Conservation (phyloP, 1,140 invertebrate species). For the Marisa cornuarietis region DNA sequence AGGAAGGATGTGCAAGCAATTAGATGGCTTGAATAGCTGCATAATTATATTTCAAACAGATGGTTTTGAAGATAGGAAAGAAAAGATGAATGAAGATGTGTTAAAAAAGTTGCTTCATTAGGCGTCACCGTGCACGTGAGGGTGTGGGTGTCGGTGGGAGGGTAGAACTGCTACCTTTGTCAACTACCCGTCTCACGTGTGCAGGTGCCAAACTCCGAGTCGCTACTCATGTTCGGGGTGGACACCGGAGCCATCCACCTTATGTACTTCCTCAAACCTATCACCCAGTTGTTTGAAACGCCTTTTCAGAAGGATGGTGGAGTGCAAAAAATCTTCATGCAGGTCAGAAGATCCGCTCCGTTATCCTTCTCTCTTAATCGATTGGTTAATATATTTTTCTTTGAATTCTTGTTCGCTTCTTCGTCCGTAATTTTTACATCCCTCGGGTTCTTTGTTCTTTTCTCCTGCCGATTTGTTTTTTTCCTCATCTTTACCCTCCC, state of each 20-base stretch:
- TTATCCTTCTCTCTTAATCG: background rate
- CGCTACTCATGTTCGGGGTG: slow-evolving; percentile 60
- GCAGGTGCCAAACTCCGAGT: slow-evolving; percentile 54
- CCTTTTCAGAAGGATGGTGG: slow-evolving; percentile 59
- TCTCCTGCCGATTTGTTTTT: background rate
- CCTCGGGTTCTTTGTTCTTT: no score
- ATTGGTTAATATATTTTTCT: no score
- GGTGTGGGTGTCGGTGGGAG: no score
- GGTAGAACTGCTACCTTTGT: no score
- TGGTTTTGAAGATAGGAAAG: no score
- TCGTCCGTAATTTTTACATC: no score
- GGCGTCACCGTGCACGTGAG: no score
- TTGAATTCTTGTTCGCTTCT: background rate
- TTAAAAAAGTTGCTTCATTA: no score
- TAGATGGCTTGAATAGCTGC: no score
- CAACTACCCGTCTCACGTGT: background rate
- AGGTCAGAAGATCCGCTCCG: slow-evolving; percentile 42
- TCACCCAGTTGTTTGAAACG: slow-evolving; percentile 61
- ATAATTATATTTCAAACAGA: no score
- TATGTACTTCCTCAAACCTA: slow-evolving; percentile 59
- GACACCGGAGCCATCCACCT: slow-evolving; percentile 61
- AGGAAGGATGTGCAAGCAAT: no score
- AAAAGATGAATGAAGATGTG: no score
- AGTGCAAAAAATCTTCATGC: slow-evolving; percentile 59
- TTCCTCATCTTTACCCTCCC: background rate